Evolutionary conservation across 2,113 vertebrate genomes (phyloP), one percentile per base, ranked within the genome.

Genomic region (Rafetus swinhoei): DNA sequence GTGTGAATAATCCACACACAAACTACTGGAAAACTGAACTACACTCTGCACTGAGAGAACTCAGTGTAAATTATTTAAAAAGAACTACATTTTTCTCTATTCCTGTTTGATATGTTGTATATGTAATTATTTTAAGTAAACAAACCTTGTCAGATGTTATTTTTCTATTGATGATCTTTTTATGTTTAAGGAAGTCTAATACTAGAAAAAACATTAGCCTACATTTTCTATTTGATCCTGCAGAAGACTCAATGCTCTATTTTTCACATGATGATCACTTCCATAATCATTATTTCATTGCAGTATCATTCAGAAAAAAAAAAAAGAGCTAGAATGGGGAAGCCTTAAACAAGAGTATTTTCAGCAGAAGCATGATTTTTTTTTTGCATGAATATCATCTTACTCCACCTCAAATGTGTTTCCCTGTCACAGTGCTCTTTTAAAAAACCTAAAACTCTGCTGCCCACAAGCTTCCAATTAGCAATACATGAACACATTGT

Each of bases 281-380:
- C 45, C 6, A 45, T 45, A 45, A 45, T 45, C 39, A 82, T 7
- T 0, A 0, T 79, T 93, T 82, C 16, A 14, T 5, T 39, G 84
- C 52, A 52, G 87, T 1, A 0, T 57, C 81, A 79, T n/a, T 89
- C 69, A 92, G 90, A 77, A 55, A 89, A 84, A 55, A 89, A 84
- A 82, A 15, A 2, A 2, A 2, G 32, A 92, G 80, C 52, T 1
- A 55, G 7, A 3, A 89, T 10, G 84, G 1, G 60, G 29, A 94
- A 86, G 45, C 1, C 3, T 86, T 82, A 54, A 91, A 5, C 6
- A 35, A 39, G 89, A 81, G 8, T 83, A 91, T 81, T 79, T 32
- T 24, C 39, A 39, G 19, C 72, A 76, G 22, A 21, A 22, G 21
- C 72, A 45, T 45, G 45, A 45, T 4, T 72, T 74, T 22, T 24